Base-by-base conservation (phyloP, 2,888 invertebrate genomes). In the Parascotia fuliginaria region DNA sequence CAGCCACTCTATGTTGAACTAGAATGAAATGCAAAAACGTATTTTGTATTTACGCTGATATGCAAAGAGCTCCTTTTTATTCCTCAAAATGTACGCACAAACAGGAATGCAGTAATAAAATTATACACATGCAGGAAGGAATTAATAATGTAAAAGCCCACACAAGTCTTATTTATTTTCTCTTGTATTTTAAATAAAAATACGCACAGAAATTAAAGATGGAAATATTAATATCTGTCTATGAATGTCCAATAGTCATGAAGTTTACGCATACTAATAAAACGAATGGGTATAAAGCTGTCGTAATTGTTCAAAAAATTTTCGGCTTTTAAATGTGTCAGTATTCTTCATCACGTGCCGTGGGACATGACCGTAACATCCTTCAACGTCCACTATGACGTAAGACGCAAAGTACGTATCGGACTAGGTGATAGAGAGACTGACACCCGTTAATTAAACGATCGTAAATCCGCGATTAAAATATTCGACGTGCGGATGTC, bases 381-480 rank as follows among this genome's bases (percentile, higher is more conserved):
- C 43, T 50, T 43, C 31, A 49, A 31, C 22, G n/a, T n/a, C 15
- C 24, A 27, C 31, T 42, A 54, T 65, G 65, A 65, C 60, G 65
- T 65, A 57, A 67, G 43, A 44, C 42, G 13, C 29, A 59, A 52
- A 53, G 15, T 56, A 67, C 49, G 64, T 59, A 42, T 13, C 14
- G 3, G 41, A 16, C 19, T 34, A 11, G 55, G 27, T 56, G 41
- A 42, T 31, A 51, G 38, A 42, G 37, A 41, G 43, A 40, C 48
- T 46, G 58, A 34, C 37, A 56, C 42, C 58, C 47, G 62, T 70
- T 71, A 60, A 73, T 73, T 69, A 64, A 44, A 43, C 38, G 54
- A 14, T 60, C 53, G 65, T 68, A 67, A 67, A 73, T 69, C 62
- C 61, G 61, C 54, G 55, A 63, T 63, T 61, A 46, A 54, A 63